Evolutionary conservation across 2,797 vertebrate genomes (phyloP).

Genomic region (Characodon lateralis): DNA sequence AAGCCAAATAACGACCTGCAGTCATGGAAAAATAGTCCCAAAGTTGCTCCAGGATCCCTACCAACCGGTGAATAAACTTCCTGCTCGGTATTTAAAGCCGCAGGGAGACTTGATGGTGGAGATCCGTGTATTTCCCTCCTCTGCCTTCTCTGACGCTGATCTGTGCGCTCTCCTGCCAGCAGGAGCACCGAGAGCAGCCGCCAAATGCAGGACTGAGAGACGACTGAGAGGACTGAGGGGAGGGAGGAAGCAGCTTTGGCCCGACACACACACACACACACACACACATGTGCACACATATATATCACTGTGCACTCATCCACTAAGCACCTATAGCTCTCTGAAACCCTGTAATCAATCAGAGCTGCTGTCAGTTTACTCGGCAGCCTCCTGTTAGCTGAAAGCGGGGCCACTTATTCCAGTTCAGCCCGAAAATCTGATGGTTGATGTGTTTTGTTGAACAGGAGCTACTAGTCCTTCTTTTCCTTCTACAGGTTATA

Average conservation of each 20-base stretch:
- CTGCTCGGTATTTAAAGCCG: conserved; percentile 5
- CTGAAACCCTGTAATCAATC: conserved; percentile 22
- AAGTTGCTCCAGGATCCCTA: conserved; percentile 48
- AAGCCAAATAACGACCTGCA: conserved; percentile 29
- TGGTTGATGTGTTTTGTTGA: neutral
- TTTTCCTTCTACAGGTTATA: conserved; percentile 1
- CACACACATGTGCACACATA: conserved; percentile 1
- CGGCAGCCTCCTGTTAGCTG: conserved; percentile 5
- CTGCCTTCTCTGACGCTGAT: conserved; percentile 16
- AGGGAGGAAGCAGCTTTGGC: conserved; percentile 36
- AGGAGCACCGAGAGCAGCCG: conserved; percentile 26
- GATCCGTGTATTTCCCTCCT: conserved; percentile 20
- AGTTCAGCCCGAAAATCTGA: conserved; percentile 8
- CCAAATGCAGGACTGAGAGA: conserved; percentile 42
- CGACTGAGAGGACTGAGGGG: conserved; percentile 10
- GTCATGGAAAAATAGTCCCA: neutral
- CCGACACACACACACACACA: neutral
- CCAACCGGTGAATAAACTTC: neutral
- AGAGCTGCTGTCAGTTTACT: conserved; percentile 11
- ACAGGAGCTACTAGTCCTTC: neutral
- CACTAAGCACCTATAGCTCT: conserved; percentile 5
- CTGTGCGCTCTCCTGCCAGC: conserved; percentile 42
- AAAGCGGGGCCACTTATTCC: conserved; percentile 3
- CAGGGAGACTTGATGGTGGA: neutral
- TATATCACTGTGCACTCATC: conserved; percentile 2